Conservation (phyloP, 1,140 invertebrate genomes). For the Eupeodes corollae region DNA sequence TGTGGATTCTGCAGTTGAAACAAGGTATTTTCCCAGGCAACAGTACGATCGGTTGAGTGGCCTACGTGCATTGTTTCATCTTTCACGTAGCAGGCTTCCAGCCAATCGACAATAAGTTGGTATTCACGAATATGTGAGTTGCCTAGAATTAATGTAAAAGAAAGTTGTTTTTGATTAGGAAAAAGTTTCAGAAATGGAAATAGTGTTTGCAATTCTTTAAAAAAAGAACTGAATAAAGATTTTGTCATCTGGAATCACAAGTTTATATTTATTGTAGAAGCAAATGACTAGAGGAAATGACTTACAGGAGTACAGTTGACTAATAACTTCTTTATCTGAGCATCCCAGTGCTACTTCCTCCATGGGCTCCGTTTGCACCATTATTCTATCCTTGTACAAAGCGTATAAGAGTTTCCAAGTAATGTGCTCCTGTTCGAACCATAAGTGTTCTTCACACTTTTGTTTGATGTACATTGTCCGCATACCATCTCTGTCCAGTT, state of each 20-base stretch:
- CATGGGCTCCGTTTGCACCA: conserved; percentile 40
- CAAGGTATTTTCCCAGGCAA: conserved; percentile 85
- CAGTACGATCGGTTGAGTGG: conserved; percentile 61
- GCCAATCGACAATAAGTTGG: conserved; percentile 84
- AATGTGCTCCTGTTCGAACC: conserved; percentile 69
- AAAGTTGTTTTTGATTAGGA: neutral
- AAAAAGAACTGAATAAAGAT: too few relatives aligned
- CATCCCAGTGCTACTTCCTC: conserved; percentile 36
- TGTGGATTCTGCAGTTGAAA: conserved; percentile 50
- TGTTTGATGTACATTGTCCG: conserved; percentile 5
- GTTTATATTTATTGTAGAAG: neutral
- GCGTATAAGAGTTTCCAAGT: conserved; percentile 75
- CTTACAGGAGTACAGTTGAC: conserved; percentile 40
- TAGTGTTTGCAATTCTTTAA: too few relatives aligned
- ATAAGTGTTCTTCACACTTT: conserved; percentile 12
- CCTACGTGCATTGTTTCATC: conserved; percentile 51
- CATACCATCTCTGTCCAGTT: conserved; percentile 28
- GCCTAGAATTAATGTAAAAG: conserved; percentile 32
- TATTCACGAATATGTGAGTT: conserved; percentile 61
- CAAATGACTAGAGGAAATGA: neutral
- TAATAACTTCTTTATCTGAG: conserved; percentile 53
- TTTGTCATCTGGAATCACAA: too few relatives aligned
- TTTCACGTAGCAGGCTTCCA: conserved; percentile 71
- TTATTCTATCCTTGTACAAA: conserved; percentile 65
- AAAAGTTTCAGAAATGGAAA: too few relatives aligned